These are phyloP conservation scores for Eupithecia inturbata DNA, from an alignment of 2,888 invertebrate genomes.

Conservation along the genomic window DNA sequence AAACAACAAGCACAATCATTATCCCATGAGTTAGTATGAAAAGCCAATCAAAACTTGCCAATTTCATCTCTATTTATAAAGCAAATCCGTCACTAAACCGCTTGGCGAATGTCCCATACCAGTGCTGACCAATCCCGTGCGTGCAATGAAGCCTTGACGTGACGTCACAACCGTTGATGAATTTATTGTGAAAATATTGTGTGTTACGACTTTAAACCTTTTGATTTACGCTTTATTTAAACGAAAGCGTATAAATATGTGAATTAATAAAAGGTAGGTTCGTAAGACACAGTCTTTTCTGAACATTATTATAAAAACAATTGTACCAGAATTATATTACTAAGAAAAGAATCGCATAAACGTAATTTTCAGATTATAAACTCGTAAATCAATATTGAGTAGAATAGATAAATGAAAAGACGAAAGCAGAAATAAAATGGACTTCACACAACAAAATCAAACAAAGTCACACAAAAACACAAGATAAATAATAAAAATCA, in stretches of 20 bases:
- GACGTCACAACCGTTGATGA: conserved; percentile 34
- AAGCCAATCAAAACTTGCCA: conserved; percentile 36
- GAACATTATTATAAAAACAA: neutral
- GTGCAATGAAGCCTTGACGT: conserved; percentile 66
- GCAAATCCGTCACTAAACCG: conserved; percentile 67
- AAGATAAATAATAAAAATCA: neutral
- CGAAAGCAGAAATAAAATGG: conserved; percentile 20
- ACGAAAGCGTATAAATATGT: neutral
- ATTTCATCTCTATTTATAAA: conserved; percentile 42
- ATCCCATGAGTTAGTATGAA: conserved; percentile 31
- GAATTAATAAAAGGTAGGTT: neutral
- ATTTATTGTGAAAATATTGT: conserved; percentile 24
- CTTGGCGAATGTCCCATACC: conserved; percentile 57
- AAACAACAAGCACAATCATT: conserved; percentile 17
- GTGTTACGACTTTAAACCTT: conserved; percentile 2
- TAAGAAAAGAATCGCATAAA: neutral
- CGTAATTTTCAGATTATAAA: neutral
- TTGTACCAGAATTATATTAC: neutral
- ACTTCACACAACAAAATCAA: conserved; percentile 19
- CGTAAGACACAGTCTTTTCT: neutral
- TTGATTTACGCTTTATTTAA: neutral
- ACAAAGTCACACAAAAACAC: conserved; percentile 15
- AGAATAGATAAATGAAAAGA: neutral
- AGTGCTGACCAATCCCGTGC: conserved; percentile 58
- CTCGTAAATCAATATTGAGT: neutral